Base-by-base conservation (phyloP, 1,140 invertebrate genomes). In the Drosophila lacertosa region DNA sequence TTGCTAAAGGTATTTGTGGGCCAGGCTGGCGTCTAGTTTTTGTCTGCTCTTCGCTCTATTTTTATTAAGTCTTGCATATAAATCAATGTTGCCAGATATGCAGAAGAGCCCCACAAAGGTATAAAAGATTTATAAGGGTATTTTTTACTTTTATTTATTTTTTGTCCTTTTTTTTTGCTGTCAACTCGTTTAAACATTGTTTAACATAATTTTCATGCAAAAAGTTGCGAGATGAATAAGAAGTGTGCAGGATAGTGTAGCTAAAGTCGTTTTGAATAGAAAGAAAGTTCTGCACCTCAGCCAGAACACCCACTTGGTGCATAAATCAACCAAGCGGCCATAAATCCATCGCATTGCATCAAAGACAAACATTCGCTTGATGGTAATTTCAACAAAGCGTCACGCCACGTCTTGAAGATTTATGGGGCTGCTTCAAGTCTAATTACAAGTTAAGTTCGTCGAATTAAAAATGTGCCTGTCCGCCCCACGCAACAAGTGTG, bases 61-160 rank as follows among this genome's bases (percentile, higher is more conserved):
- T 83, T 89, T 84, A 82, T 89, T 59, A 81, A 82, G 71, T 89
- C 75, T 58, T 86, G 77, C 86, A 89, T 89, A 89, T 89, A 89
- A 89, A 89, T 89, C 86, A 84, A 70, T 81, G 86, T 81, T 68
- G 57, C 57, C 68, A 65, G 86, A 89, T 89, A 89, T 89, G 86
- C 81, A 89, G 74, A 88, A 55, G 45, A 89, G 54, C 78, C 55
- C 69, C 10, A 22, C 9, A 88, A 89, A 89, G 86, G 86, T 89
- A 89, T 89, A 70, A 86, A 89, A 82, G 86, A 89, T 89, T 89
- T 89, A 89, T 89, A 70, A 50, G 60, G 57, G 37, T 33, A 29
- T 26, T 26, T 16, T 44, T n/a, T n/a, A n/a, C n/a, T n/a, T n/a
- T n/a, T n/a, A n/a, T n/a, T n/a, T n/a, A n/a, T n/a, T n/a, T n/a